Evolutionary conservation across 2,888 invertebrate species (phyloP), one percentile per base, ranked within the genome.

Genomic region (Scaptomyza caliginosa): DNA sequence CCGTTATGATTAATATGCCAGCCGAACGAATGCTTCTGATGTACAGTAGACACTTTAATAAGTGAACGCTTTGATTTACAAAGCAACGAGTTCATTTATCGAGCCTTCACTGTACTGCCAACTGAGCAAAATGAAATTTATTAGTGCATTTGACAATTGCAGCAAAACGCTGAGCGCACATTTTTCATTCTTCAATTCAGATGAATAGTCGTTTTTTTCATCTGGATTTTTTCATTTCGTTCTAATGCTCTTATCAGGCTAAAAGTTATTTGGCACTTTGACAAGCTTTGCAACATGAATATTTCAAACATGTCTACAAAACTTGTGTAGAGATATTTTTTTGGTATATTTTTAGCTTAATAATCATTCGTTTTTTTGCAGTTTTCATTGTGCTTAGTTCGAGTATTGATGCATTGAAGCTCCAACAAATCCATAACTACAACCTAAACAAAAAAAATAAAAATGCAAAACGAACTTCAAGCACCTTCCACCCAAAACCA

Each of bases 141-240:
- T 81, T 81, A 64, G 83, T 65, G 74, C 83, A 83, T 80, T 85
- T 86, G 77, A 81, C 81, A 81, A 77, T 72, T 67, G 83, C 79
- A 67, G 65, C 70, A 50, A 65, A 72, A 58, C 67, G 80, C 80
- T 76, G 83, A 74, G 83, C 77, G 83, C 71, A 68, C 77, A 79
- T 81, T 81, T 80, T 82, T 81, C 86, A 85, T 82, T 79, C 85
- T 79, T 66, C 83, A 74, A 79, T 85, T 85, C 83, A 75, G 70
- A 69, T 69, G 69, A 72, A 74, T 72, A 60, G 65, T 60, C 74
- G 65, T 50, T 48, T 36, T 49, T 63, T 68, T 45, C 16, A 3
- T 52, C 28, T 28, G 26, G 3, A 6, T 23, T 13, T 23, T 45
- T 30, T 45, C n/a, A n/a, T n/a, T 63, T 46, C 17, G 39, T 40